These are phyloP conservation scores for Eutrigla gurnardus DNA, from an alignment of 2,797 vertebrate genomes.

Conservation along the genomic window DNA sequence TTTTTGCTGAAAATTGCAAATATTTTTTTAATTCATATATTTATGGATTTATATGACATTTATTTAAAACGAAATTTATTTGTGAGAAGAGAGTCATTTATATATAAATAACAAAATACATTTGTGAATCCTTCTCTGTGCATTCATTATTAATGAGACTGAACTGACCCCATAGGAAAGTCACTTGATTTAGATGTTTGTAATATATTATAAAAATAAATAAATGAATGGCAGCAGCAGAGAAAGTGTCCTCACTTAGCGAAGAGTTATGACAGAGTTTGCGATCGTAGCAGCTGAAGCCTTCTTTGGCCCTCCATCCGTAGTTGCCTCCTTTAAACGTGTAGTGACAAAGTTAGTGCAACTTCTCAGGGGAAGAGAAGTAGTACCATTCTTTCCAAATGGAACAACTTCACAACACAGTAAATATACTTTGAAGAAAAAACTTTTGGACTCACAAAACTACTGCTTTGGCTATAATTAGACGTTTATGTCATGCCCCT, in stretches of 20 bases:
- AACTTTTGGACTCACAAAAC: background rate
- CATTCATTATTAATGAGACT: too few species aligned
- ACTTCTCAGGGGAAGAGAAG: background rate
- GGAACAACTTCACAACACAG: background rate
- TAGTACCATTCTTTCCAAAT: background rate
- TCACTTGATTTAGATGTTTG: too few species aligned
- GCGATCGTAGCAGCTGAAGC: conserved; percentile 89
- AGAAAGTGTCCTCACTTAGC: conserved; percentile 76
- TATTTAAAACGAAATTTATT: too few species aligned
- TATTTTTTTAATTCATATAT: too few species aligned
- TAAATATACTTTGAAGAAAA: background rate
- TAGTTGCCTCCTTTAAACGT: conserved; percentile 85
- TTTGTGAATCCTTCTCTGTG: too few species aligned
- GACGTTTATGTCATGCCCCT: conserved; percentile 23
- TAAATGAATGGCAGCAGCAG: background rate
- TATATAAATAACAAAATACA: too few species aligned
- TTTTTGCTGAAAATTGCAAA: too few species aligned
- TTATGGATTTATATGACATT: too few species aligned
- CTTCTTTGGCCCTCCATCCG: conserved; percentile 89
- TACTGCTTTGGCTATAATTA: conserved; percentile 19
- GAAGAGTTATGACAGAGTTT: conserved; percentile 87
- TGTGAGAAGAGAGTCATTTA: too few species aligned
- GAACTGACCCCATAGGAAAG: too few species aligned
- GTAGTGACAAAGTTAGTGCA: conserved; percentile 26
- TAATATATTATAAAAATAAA: background rate